A percentile compares a stretch with the other conserved stretches of the same genome.
Conservation (phyloP, 2,113 vertebrate genomes). For the Trematomus loennbergii region DNA sequence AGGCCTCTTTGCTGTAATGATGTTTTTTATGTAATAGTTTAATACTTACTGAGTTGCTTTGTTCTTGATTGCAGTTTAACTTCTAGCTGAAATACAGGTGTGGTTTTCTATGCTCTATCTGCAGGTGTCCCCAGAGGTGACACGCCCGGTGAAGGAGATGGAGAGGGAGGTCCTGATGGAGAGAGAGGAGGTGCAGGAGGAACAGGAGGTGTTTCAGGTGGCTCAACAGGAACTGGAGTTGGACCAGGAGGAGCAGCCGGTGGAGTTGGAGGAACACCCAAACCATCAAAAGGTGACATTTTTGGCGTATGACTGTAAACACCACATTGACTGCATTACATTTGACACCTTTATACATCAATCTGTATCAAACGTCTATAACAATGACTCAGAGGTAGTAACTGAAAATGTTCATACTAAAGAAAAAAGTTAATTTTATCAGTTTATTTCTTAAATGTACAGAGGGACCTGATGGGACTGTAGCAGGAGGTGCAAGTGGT, state of each 20-base stretch:
- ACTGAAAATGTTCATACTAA: background rate
- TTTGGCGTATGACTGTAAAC: background rate
- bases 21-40: too few relatives aligned
- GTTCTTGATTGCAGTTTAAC: background rate
- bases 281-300: slow-evolving; percentile 66
- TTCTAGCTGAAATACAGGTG: background rate
- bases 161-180: slow-evolving; percentile 68
- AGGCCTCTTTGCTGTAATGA: too few relatives aligned
- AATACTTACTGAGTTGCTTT: background rate
- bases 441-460: slow-evolving; percentile 8
- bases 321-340: background rate
- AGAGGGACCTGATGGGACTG: slow-evolving; percentile 50
- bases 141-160: slow-evolving; percentile 81
- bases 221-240: slow-evolving; percentile 50
- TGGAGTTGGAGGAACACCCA: slow-evolving; percentile 60
- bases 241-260: slow-evolving; percentile 32
- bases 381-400: background rate
- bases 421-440: background rate
- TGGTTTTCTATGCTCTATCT: slow-evolving; percentile 2
- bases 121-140: slow-evolving; percentile 82
- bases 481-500: background rate
- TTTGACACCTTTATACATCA: background rate
- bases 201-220: slow-evolving; percentile 37
- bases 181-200: slow-evolving; percentile 49
- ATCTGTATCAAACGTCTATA: background rate